Conservation (phyloP, 1,140 invertebrate genomes). For the Orussus abietinus region DNA sequence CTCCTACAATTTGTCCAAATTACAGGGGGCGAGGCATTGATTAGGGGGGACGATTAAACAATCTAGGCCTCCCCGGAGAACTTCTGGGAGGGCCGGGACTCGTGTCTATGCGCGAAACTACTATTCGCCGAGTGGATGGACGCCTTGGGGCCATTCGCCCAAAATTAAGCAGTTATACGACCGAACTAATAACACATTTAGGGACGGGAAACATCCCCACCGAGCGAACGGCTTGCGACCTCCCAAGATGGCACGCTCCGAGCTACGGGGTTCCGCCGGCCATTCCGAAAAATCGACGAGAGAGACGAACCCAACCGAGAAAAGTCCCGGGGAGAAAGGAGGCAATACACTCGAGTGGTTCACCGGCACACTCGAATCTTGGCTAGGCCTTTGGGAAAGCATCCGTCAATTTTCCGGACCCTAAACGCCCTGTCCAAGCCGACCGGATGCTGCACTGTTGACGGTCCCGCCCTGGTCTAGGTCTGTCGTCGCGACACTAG, state of each 20-base stretch:
- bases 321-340: no score
- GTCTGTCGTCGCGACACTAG: no score
- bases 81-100: constrained; percentile 21
- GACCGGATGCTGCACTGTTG: no score
- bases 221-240: constrained; percentile 17
- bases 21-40: constrained; percentile 19
- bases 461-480: no score
- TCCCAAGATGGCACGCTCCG: constrained; percentile 25
- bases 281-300: no score
- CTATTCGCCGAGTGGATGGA: constrained; percentile 17
- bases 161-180: constrained; percentile 33
- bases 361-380: no score
- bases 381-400: no score
- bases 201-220: constrained; percentile 16
- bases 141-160: constrained; percentile 23
- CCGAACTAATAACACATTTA: constrained; percentile 31
- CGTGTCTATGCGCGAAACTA: constrained; percentile 7
- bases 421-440: no score
- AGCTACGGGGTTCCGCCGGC: no score
- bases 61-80: constrained; percentile 23
- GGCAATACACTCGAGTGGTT: no score
- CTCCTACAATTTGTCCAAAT: constrained; percentile 14
- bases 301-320: no score
- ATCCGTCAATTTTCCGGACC: no score
- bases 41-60: constrained; percentile 27